Conservation (phyloP, 2,113 vertebrate species). For the Brienomyrus longianalis region DNA sequence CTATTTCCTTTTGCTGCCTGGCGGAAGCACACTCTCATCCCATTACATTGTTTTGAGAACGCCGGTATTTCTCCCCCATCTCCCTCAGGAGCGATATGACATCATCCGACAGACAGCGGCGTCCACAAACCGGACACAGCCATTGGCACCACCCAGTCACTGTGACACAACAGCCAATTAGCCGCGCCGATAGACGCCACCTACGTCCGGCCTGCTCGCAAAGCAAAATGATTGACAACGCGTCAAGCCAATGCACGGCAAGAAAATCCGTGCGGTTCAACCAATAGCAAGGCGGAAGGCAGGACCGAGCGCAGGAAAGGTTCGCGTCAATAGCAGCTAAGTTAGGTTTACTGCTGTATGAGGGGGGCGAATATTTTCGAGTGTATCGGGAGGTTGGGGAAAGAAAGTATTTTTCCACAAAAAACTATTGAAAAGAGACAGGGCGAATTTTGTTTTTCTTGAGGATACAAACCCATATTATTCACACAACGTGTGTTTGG, state of each 20-base stretch:
- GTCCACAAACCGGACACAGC: constrained; percentile 23
- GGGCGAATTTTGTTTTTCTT: constrained; percentile 27
- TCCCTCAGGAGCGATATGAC: constrained; percentile 22
- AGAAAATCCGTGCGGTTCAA: constrained; percentile 22
- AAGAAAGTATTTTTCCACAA: constrained; percentile 48
- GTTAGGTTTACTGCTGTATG: constrained; percentile 62
- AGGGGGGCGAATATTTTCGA: constrained; percentile 59
- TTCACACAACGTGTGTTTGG: not conserved
- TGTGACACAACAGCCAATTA: not conserved
- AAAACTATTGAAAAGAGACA: not conserved
- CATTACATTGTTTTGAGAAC: constrained; percentile 31
- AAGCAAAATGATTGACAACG: constrained; percentile 26
- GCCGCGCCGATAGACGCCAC: constrained; percentile 28
- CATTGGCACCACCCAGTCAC: not conserved
- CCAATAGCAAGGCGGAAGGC: constrained; percentile 42
- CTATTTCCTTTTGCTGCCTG: constrained; percentile 31
- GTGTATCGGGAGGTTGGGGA: constrained; percentile 38
- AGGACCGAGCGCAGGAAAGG: constrained; percentile 31
- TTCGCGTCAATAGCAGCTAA: constrained; percentile 33
- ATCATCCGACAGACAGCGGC: constrained; percentile 24
- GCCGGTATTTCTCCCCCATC: constrained; percentile 22
- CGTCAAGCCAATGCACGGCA: constrained; percentile 32
- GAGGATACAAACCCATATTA: constrained; percentile 14
- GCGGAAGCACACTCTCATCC: constrained; percentile 33
- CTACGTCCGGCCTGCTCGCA: constrained; percentile 29